phyloP scores from a whole-genome alignment of 1,140 invertebrate genomes.

The Solenopsis invicta region DNA sequence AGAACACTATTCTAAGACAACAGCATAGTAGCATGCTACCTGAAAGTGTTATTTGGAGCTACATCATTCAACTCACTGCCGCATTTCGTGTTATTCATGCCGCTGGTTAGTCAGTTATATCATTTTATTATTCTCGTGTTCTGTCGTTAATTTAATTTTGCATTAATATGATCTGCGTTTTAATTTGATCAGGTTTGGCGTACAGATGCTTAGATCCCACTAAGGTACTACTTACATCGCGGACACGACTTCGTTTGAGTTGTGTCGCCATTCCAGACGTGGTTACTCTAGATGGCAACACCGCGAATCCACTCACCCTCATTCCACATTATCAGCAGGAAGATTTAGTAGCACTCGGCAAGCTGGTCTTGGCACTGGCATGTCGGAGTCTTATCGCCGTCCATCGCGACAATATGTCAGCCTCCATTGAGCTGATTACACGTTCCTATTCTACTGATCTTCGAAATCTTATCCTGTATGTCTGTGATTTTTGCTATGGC shows the following conservation, averaged over 20 bases:
- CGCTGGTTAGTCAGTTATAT: conserved; percentile 86
- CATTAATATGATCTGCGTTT: conserved; percentile 1
- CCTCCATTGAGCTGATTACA: conserved; percentile 95
- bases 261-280: conserved; percentile 95
- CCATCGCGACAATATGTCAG: conserved; percentile 94
- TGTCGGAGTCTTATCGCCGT: conserved; percentile 96
- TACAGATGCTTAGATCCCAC: conserved; percentile 95
- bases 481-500: conserved; percentile 66
- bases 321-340: conserved; percentile 96
- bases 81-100: conserved; percentile 97
- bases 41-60: conserved; percentile 97
- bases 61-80: conserved; percentile 98
- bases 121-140: neutral
- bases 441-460: conserved; percentile 97
- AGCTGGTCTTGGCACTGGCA: conserved; percentile 95
- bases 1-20: conserved; percentile 91
- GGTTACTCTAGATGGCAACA: conserved; percentile 92
- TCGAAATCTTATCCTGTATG: conserved; percentile 97
- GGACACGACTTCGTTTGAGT: conserved; percentile 92
- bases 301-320: conserved; percentile 89
- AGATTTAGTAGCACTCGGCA: conserved; percentile 96
- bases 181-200: conserved; percentile 87
- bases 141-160: conserved; percentile 12
- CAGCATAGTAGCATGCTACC: conserved; percentile 92
- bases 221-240: conserved; percentile 94